Base-by-base conservation (phyloP, 2,888 invertebrate species). In the Ophion ellenae region DNA sequence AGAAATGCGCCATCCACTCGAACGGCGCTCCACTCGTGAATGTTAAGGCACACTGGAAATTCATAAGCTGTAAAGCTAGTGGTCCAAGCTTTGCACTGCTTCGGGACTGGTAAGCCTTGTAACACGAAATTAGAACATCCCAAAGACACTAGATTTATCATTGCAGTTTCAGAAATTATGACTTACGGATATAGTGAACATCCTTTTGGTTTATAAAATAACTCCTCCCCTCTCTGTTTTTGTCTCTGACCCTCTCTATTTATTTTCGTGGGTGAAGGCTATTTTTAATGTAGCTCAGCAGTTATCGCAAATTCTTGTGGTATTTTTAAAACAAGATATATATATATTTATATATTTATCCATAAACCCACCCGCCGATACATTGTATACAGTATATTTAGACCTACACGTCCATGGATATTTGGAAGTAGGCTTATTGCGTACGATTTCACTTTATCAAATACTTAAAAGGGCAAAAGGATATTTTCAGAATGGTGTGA, bases 11-110 rank as follows among this genome's bases (percentile, higher is more conserved):
- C 83, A 80, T 83, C 76, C 84, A 88, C 84, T 89, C 87, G 84
- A 89, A 20, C 87, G 86, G 87, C 88, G 88, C 87, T 90, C 88
- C 88, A 88, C 89, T 89, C 89, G 81, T 85, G 85, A 84, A 84
- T 86, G 86, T 84, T 90, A 89, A 90, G 89, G 88, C 87, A 87
- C 88, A 87, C 89, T 90, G 87, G 89, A 90, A 90, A 91, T 90
- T 91, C 90, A 90, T 90, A 87, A 64, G 85, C 69, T 61, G n/a
- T 78, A 81, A 71, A 63, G 28, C 66, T 61, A 53, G 28, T 64
- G 78, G 73, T 74, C 64, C 74, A 66, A 61, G 69, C 24, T 66
- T 73, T 40, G 73, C 78, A 67, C 66, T 47, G 45, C 80, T 83
- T 71, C 79, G 53, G 20, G 70, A 66, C 61, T 63, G 85, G 76